Conservation (phyloP, 2,888 invertebrate species). For the Amiota minor region DNA sequence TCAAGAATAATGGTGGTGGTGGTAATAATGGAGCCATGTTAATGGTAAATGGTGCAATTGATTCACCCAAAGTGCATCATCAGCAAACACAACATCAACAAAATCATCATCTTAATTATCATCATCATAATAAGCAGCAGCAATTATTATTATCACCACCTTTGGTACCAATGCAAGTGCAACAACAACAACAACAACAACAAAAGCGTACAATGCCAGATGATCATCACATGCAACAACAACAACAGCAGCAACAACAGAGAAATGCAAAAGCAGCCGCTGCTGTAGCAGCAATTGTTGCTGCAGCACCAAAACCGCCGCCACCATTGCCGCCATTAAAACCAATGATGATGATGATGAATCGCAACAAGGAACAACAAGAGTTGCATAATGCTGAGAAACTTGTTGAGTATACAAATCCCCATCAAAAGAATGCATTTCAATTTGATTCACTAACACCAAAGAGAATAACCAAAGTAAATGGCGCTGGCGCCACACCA, state of each 20-base stretch:
- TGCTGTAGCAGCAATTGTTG: conserved; percentile 12
- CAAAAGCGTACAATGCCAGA: conserved; percentile 26
- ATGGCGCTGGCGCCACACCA: conserved; percentile 36
- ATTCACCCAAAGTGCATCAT: conserved; percentile 8
- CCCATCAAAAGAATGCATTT: conserved; percentile 72
- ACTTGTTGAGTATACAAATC: conserved; percentile 70
- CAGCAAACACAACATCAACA: background rate
- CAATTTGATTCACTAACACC: conserved; percentile 74
- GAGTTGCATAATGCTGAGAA: conserved; percentile 73
- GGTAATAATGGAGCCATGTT: background rate
- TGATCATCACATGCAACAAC: background rate
- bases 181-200: conserved; percentile 40
- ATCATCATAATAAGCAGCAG: conserved; percentile 54
- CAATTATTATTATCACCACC: too few species aligned
- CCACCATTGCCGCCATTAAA: background rate
- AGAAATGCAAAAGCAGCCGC: conserved; percentile 1
- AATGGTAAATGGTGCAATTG: background rate
- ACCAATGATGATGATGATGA: conserved; percentile 30
- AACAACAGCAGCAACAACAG: conserved; percentile 43
- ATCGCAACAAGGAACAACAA: conserved; percentile 44
- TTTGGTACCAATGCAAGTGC: conserved; percentile 35
- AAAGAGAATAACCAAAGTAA: conserved; percentile 67
- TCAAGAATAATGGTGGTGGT: background rate
- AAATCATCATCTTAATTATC: background rate
- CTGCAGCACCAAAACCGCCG: conserved; percentile 13